phyloP scores from a whole-genome alignment of 2,113 vertebrate genomes.

The Pelmatolapia mariae region DNA sequence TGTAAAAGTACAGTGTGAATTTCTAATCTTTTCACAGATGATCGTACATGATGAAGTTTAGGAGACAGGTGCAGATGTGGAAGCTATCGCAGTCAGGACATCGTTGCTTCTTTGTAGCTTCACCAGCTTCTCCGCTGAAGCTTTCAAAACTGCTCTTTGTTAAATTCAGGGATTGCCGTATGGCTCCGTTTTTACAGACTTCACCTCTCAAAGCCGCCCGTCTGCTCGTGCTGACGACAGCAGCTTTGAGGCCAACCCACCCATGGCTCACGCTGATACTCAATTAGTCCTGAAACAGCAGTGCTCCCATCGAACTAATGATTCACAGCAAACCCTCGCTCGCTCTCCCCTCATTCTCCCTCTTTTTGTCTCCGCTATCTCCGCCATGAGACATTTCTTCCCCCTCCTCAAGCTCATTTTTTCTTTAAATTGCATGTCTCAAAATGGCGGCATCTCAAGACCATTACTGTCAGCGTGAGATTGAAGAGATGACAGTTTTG shows the following conservation, averaged over 20 bases:
- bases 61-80: background rate
- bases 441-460: conserved; percentile 45
- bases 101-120: background rate
- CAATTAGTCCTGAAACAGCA: conserved; percentile 68
- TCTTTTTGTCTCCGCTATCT: background rate
- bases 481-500: conserved; percentile 57
- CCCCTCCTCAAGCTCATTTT: conserved; percentile 25
- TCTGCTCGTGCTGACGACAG: conserved; percentile 48
- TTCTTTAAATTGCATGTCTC: conserved; percentile 53
- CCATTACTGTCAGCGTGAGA: conserved; percentile 57
- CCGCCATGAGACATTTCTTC: conserved; percentile 5
- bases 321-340: conserved; percentile 22
- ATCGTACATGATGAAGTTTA: background rate
- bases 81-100: background rate
- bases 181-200: conserved; percentile 24
- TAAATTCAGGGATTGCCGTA: conserved; percentile 12
- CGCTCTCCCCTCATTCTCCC: background rate
- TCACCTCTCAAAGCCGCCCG: conserved; percentile 28
- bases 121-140: background rate
- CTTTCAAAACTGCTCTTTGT: conserved; percentile 8
- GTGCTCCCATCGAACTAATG: conserved; percentile 53
- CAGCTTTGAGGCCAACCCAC: conserved; percentile 37
- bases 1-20: background rate
- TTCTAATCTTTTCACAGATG: background rate
- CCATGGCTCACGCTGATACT: conserved; percentile 51